Base-by-base conservation (phyloP, 2,113 vertebrate genomes). In the Nipponia nippon region DNA sequence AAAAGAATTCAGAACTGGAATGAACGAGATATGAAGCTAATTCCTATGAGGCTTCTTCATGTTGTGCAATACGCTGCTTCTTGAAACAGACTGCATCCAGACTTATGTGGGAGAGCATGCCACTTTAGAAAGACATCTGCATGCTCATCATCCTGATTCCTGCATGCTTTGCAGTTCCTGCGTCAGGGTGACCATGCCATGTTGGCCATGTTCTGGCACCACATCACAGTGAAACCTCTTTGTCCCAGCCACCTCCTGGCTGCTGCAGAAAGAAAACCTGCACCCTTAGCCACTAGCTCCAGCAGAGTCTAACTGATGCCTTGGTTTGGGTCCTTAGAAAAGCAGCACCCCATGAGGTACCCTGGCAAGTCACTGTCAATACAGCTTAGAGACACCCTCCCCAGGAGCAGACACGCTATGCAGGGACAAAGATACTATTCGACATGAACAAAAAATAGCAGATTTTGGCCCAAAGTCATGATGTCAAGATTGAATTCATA, bases 11-110 rank as follows among this genome's bases (percentile, higher is more conserved):
- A 87, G 52, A 25, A 67, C 52, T 84, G 83, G n/a, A 92, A 89
- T 95, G 92, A 95, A 90, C 89, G 52, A 90, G 61, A 80, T 25
- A 55, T 56, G 95, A 91, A 90, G 65, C 84, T 94, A 80, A 95
- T 87, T 97, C 61, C 77, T 84, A 71, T 42, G 47, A 94, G 65
- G n/a, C 36, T 71, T 75, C 77, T 84, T 82, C 65, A 30, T 55
- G 38, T 58, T 75, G 83, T 4, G 4, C 5, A 4, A 85, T 65
- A 78, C 8, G 5, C 16, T 83, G 63, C 86, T 89, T 62, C 80
- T 94, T 71, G 61, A 84, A 84, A 78, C n/a, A 71, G 59, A 4
- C 46, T 87, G 80, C 71, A 70, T 70, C 30, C 58, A 84, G 38
- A 71, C 5, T 67, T 76, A 22, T 5, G 11, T 44, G 65, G 36